phyloP scores from a whole-genome alignment of 2,113 vertebrate genomes.

The Epinephelus moara region DNA sequence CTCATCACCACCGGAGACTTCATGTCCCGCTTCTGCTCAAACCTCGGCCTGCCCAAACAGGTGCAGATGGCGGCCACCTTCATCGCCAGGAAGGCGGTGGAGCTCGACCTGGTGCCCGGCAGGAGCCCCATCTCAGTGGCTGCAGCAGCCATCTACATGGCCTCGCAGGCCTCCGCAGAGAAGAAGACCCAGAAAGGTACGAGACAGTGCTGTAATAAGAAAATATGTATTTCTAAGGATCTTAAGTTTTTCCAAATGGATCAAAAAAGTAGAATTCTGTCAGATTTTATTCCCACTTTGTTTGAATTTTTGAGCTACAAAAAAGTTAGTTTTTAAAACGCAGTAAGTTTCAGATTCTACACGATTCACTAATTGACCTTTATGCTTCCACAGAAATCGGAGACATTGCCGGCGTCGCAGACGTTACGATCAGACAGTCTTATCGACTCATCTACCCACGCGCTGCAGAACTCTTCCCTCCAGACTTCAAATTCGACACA shows the following conservation, averaged over 20 bases:
- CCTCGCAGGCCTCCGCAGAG: slow-evolving; percentile 97
- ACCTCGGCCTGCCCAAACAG: slow-evolving; percentile 96
- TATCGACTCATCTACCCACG: slow-evolving; percentile 98
- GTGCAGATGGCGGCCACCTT: slow-evolving; percentile 98
- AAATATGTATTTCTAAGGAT: no score
- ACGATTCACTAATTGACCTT: no score
- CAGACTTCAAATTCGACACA: slow-evolving; percentile 99
- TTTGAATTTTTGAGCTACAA: neutral
- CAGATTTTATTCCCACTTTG: neutral
- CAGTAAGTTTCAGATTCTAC: neutral
- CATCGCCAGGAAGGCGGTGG: slow-evolving; percentile 97
- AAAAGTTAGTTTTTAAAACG: neutral
- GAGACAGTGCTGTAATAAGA: neutral
- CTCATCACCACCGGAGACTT: slow-evolving; percentile 99
- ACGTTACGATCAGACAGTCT: slow-evolving; percentile 98
- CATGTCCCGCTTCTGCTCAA: slow-evolving; percentile 99
- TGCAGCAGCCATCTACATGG: slow-evolving; percentile 99
- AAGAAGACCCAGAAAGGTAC: slow-evolving; percentile 99
- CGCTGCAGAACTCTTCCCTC: slow-evolving; percentile 97
- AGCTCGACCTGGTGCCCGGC: slow-evolving; percentile 96
- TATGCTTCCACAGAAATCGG: slow-evolving; percentile 91
- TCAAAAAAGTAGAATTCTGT: no score
- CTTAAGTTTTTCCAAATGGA: no score
- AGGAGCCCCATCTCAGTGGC: slow-evolving; percentile 98
- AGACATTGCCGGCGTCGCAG: slow-evolving; percentile 98